Evolutionary conservation across 1,140 invertebrate species (phyloP), one percentile per base, ranked within the genome.

Genomic region (Apis laboriosa): DNA sequence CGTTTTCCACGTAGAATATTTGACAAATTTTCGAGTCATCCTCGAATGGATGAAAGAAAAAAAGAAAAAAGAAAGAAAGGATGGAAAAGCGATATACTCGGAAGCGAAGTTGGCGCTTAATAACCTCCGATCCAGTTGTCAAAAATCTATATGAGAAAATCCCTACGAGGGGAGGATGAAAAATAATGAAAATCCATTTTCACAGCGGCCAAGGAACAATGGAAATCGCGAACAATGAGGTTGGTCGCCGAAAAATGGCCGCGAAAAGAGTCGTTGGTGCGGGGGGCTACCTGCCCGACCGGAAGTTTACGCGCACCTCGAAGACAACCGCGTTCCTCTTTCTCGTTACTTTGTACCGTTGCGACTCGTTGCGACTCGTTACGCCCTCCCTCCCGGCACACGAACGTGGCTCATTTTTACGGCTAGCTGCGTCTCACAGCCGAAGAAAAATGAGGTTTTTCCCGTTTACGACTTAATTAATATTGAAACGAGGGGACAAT

Each of bases 261-360:
- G 11, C 11, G 12, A 9, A 43, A 43, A 67, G 21, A 61, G 61
- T 72, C 56, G 67, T 19, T 53, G 17, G 19, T n/a, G 19, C 21
- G 21, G 4, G 21, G 4, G 12, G 28, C 13, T 13, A 58, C 56
- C 68, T 72, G n/a, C 60, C 61, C 28, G 58, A 60, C 28, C 55
- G n/a, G 55, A 81, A 55, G 19, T 60, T 68, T 64, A 17, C 53
- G 28, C 74, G 56, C 56, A 8, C n/a, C 72, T 58, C 66, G 24
- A 63, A 71, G 80, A 68, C 66, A 43, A 8, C 55, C 53, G 17
- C 24, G 71, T 53, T 51, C 28, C 43, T 77, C 75, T 77, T 64
- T 83, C 66, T 61, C 75, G 58, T 83, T 63, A 63, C 64, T 71
- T 71, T 71, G 75, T 71, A 51, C 80, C 49, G 74, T 82, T 82